Evolutionary conservation across 2,113 vertebrate species (phyloP), one percentile per base, ranked within the genome.

Genomic region (Montifringilla adamsi): DNA sequence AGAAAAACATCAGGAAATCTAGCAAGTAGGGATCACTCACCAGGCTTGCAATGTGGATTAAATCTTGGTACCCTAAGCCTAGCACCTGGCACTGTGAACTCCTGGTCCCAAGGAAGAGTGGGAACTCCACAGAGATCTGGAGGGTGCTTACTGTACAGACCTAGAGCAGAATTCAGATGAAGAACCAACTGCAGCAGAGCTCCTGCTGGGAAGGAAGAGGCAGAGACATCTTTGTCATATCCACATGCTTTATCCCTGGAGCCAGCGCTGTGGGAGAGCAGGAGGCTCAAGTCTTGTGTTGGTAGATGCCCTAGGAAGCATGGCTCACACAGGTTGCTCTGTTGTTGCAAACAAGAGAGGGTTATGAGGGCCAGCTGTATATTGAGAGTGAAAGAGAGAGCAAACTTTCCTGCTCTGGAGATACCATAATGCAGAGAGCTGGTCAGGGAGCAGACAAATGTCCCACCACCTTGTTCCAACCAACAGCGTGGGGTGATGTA

Each of bases 241-340:
- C 27, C 27, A 70, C 0, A 1, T 39, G 9, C 22, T 84, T 37
- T 67, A 3, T 21, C 33, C 22, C 15, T 90, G 66, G 30, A 85
- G 35, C 4, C 66, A 73, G 46, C 0, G 0, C 16, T 73, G 9
- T 58, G 22, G 53, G 52, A 70, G 18, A 20, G 15, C 21, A 84
- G 28, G 41, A 84, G 13, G 15, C 23, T 46, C 13, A 55, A 1
- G 1, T 5, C 6, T 31, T 49, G 24, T 26, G 13, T 11, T 44
- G 39, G 56, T 33, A 84, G 33, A 27, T 78, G 21, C 55, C 17
- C 43, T 70, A 37, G 43, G 49, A 89, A 67, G 13, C 27, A 24
- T 1, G 13, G 22, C 11, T n/a, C 58, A 87, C 31, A 9, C 2
- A 13, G 19, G 33, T 69, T 81, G 7, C 55, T 81, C 50, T 67